Evolutionary conservation across 2,888 invertebrate species (phyloP), one percentile per base, ranked within the genome.

Genomic region (Philereme transversata): DNA sequence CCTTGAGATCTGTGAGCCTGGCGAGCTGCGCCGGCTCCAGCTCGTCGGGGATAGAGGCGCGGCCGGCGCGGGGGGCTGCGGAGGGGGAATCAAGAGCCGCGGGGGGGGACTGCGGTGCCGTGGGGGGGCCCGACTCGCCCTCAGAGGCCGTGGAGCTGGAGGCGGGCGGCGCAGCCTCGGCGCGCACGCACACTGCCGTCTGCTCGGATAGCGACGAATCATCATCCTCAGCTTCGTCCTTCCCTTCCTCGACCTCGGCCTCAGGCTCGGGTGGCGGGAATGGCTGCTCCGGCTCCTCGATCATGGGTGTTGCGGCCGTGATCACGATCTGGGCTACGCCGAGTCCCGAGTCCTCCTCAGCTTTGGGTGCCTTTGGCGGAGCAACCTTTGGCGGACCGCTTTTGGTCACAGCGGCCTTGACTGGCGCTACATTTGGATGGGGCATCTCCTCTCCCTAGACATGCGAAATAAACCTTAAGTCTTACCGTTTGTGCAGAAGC

Each of bases 241-340:
- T 55, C 35, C 11, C 50, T 60, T 82, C 78, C 5, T 77, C 79
- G 11, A 57, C 63, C 47, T 79, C 77, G 5, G 69, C 60, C 41
- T 75, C 93, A 6, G 90, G 80, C 46, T 75, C 76, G 4, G 70
- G 48, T 5, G 95, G 95, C 9, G 97, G 97, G 89, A 97, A 97
- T 41, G 95, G 94, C 79, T 95, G 95, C 72, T 97, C 97, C 45
- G 96, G 94, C 79, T 97, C 97, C 88, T 98, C 98, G 76, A 95
- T 92, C 96, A 97, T 97, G 48, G 98, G 98, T 47, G 98, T 98
- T 68, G 98, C 98, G 57, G 97, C 97, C 50, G 98, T 98, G 84
- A 98, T 97, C 62, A 97, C 97, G 75, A 98, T 98, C 86, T 97
- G 96, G 55, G 97, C 97, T 73, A 97, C 97, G 66, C 96, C 97